Conservation (phyloP, 2,113 vertebrate genomes). For the Mesembrinibis cayennensis region DNA sequence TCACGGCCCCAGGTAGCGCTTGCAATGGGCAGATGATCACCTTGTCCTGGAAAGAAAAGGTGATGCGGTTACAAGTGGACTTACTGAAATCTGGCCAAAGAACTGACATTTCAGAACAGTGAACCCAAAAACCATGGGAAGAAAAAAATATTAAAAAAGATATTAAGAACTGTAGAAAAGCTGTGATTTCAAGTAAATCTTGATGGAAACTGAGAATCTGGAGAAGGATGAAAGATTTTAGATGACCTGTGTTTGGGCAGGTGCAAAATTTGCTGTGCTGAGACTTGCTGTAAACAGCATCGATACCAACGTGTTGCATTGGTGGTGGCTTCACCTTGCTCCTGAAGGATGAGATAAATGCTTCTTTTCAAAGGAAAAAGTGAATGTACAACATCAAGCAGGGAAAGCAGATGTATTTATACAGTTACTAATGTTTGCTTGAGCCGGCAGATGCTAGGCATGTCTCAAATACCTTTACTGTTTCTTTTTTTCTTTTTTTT, state of each 20-base stretch:
- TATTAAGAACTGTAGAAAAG: neutral
- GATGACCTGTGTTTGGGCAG: neutral
- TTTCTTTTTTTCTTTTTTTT: neutral
- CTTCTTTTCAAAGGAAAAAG: neutral
- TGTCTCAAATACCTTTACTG: constrained; percentile 28
- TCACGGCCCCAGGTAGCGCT: neutral
- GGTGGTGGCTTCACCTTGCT: neutral
- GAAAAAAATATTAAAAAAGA: no score
- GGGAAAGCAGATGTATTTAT: neutral
- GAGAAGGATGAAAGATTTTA: neutral
- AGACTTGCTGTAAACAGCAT: fast-evolving
- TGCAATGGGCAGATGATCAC: neutral
- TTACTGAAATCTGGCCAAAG: neutral
- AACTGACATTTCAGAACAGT: neutral
- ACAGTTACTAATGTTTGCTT: neutral
- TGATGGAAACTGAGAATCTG: neutral
- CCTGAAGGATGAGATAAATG: neutral
- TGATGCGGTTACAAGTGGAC: fast-evolving
- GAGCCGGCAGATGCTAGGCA: neutral
- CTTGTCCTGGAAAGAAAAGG: neutral
- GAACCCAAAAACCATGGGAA: neutral
- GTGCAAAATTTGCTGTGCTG: neutral
- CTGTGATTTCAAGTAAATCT: neutral
- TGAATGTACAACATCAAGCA: neutral
- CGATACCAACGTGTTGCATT: fast-evolving